Conservation (phyloP, 2,113 vertebrate genomes). For the Oncorhynchus masou region DNA sequence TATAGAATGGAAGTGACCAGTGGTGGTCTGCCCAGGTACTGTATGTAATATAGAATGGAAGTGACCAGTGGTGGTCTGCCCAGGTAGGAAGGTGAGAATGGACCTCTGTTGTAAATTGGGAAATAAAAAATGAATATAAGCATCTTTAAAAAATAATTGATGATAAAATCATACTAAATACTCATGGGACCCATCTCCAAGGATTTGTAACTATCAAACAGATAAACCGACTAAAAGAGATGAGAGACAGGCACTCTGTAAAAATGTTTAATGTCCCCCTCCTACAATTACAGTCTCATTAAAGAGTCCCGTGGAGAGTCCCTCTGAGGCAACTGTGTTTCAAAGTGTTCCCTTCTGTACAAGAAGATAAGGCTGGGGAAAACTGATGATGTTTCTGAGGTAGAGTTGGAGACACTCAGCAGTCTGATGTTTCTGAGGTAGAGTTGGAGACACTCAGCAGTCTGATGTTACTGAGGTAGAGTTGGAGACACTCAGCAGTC, state of each 20-base stretch:
- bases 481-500: background rate
- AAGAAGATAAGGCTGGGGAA: slow-evolving; percentile 29
- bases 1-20: too few species aligned
- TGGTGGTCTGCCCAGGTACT: too few species aligned
- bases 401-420: slow-evolving; percentile 32
- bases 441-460: too few species aligned
- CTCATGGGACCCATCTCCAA: background rate
- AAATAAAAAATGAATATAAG: too few species aligned
- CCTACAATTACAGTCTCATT: slow-evolving; percentile 34
- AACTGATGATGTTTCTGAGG: slow-evolving; percentile 58
- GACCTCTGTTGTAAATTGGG: too few species aligned
- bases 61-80: too few species aligned
- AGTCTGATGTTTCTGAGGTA: slow-evolving; percentile 47
- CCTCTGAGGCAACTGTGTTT: slow-evolving; percentile 17
- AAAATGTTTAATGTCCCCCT: slow-evolving; percentile 15
- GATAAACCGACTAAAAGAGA: slow-evolving; percentile 11
- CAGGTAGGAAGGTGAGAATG: too few species aligned
- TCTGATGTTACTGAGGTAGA: slow-evolving; percentile 47
- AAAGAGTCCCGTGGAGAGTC: slow-evolving; percentile 27
- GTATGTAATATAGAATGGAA: too few species aligned
- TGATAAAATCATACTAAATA: background rate
- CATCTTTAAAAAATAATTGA: too few species aligned
- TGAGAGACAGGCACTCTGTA: slow-evolving; percentile 7
- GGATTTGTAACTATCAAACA: slow-evolving; percentile 5
- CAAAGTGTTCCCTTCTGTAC: slow-evolving; percentile 41